Conservation (phyloP, 2,113 vertebrate species). For the Anas platyrhynchos region DNA sequence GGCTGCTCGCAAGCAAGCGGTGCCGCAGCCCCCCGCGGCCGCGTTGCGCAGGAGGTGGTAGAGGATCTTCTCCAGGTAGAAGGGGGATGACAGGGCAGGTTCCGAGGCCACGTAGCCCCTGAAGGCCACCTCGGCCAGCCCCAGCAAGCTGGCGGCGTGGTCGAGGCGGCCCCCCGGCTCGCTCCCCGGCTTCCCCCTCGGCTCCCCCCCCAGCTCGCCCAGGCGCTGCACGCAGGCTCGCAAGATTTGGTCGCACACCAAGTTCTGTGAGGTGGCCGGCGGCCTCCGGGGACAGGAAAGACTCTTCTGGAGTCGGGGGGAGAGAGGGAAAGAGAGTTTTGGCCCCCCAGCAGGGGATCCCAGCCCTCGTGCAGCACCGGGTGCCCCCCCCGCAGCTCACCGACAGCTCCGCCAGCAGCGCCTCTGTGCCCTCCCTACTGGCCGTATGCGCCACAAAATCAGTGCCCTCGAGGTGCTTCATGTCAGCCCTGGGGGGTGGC, state of each 20-base stretch:
- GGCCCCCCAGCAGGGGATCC: background rate
- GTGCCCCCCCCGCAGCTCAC: background rate
- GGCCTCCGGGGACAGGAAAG: slow-evolving; percentile 39
- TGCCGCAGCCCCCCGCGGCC: slow-evolving; percentile 31
- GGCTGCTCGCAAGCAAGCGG: slow-evolving; percentile 59
- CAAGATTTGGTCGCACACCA: slow-evolving; percentile 82
- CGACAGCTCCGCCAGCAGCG: background rate
- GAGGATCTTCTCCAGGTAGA: slow-evolving; percentile 90
- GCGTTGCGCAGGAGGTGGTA: slow-evolving; percentile 86
- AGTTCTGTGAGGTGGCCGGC: slow-evolving; percentile 63
- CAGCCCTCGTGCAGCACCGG: background rate
- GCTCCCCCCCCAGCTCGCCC: slow-evolving; percentile 4
- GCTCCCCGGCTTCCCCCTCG: no score
- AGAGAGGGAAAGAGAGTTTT: background rate
- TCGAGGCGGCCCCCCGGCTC: background rate
- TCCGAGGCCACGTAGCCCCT: slow-evolving; percentile 72
- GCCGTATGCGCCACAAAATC: background rate
- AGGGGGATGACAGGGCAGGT: slow-evolving; percentile 28
- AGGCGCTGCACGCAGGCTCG: slow-evolving; percentile 86
- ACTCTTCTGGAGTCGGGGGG: slow-evolving; percentile 17
- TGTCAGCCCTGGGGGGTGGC: background rate
- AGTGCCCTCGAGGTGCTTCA: background rate
- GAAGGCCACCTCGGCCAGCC: slow-evolving; percentile 81
- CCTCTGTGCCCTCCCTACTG: background rate
- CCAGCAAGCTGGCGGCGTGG: slow-evolving; percentile 72